Conservation (phyloP, 2,113 vertebrate species). For the Mirounga angustirostris region DNA sequence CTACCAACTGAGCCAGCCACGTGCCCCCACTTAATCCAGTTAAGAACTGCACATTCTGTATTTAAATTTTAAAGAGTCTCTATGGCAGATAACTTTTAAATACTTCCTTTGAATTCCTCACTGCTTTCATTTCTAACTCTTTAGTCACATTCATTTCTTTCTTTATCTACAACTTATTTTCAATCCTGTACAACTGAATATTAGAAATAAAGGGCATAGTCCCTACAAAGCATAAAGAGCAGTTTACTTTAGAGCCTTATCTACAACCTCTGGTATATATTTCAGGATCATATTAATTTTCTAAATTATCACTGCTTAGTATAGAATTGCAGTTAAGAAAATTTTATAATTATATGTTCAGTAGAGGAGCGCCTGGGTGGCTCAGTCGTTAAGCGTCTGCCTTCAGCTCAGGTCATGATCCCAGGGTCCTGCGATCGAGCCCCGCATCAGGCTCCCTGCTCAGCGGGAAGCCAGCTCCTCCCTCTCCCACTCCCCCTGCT, state of each 20-base stretch:
- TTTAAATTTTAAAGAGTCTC: neutral
- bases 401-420: too few relatives aligned
- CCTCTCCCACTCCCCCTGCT: too few relatives aligned
- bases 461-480: too few relatives aligned
- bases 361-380: neutral
- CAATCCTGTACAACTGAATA: neutral
- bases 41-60: neutral
- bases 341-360: neutral
- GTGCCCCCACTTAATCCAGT: neutral
- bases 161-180: constrained; percentile 32
- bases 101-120: neutral
- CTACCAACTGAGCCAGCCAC: neutral
- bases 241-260: neutral
- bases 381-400: too few relatives aligned
- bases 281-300: constrained; percentile 17
- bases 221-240: neutral
- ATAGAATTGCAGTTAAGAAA: neutral
- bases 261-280: neutral
- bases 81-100: neutral
- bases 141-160: neutral
- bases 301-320: constrained; percentile 43
- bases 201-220: neutral
- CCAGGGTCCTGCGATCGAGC: too few relatives aligned
- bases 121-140: neutral
- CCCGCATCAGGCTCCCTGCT: too few relatives aligned